These are phyloP conservation scores for Pemphigus obesinymphae DNA, from an alignment of 1,140 invertebrate species.

Conservation along the genomic window DNA sequence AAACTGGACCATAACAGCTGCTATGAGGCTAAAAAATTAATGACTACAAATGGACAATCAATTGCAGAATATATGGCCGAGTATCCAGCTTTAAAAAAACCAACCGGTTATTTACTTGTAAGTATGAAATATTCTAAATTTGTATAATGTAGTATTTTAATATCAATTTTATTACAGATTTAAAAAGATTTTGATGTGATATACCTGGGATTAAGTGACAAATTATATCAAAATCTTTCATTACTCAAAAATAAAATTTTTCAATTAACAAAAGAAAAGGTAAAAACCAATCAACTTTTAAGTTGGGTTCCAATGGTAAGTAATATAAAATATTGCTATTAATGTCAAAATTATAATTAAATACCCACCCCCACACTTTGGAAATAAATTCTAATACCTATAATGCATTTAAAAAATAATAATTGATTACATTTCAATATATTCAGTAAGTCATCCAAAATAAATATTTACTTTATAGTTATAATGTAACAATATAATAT, in stretches of 20 bases:
- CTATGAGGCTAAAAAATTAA: neutral
- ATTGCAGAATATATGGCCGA: neutral
- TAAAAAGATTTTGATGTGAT: neutral
- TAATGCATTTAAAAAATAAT: no score
- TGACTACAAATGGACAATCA: neutral
- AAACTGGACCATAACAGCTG: neutral
- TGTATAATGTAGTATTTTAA: neutral
- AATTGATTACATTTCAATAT: no score
- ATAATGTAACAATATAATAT: no score
- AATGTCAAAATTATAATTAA: neutral
- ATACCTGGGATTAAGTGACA: neutral
- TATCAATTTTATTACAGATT: neutral
- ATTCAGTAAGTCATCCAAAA: no score
- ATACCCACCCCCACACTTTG: no score
- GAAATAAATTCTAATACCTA: no score
- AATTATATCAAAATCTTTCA: neutral
- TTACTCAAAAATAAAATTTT: neutral
- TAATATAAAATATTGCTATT: neutral
- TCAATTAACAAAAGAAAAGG: neutral
- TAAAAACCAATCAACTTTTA: neutral
- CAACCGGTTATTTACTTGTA: neutral
- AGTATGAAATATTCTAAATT: neutral
- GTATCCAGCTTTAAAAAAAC: no score
- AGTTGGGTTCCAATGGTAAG: neutral
- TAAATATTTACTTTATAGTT: no score